Evolutionary conservation across 2,888 invertebrate species (phyloP).

Genomic region (Sabellastarte sp.): DNA sequence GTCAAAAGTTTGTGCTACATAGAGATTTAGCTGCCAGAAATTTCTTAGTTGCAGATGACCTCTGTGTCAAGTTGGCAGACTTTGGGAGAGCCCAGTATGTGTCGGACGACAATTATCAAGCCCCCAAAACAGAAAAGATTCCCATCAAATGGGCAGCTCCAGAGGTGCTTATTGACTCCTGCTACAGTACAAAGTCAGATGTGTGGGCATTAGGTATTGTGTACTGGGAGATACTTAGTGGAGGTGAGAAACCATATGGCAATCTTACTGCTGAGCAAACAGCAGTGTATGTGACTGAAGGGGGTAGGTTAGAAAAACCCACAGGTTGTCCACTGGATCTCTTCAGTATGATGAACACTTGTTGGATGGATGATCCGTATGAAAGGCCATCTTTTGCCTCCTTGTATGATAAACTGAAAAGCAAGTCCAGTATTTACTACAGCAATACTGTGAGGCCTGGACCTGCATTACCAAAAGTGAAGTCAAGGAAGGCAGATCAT

Average conservation of each 20-base stretch:
- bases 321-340: slow-evolving; percentile 25
- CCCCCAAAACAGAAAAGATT: slow-evolving; percentile 23
- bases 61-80: slow-evolving; percentile 31
- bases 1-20: slow-evolving; percentile 29
- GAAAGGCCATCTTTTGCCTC: slow-evolving; percentile 27
- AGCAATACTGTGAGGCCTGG: too few relatives aligned
- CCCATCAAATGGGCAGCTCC: slow-evolving; percentile 33
- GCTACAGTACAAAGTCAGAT: slow-evolving; percentile 33
- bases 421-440: slow-evolving; percentile 33
- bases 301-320: slow-evolving; percentile 32
- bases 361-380: slow-evolving; percentile 26
- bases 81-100: slow-evolving; percentile 32
- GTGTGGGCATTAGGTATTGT: slow-evolving; percentile 34
- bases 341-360: slow-evolving; percentile 28
- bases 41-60: slow-evolving; percentile 28
- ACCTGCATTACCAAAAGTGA: slow-evolving; percentile 6
- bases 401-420: slow-evolving; percentile 30
- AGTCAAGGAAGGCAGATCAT: too few relatives aligned
- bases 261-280: slow-evolving; percentile 26
- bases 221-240: slow-evolving; percentile 34
- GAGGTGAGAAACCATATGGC: slow-evolving; percentile 29
- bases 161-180: slow-evolving; percentile 30
- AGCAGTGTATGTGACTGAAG: slow-evolving; percentile 29
- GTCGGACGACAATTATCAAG: slow-evolving; percentile 30
- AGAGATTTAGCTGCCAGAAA: slow-evolving; percentile 30